Conservation (phyloP, 2,888 invertebrate genomes). For the Cyclophora albipunctata region DNA sequence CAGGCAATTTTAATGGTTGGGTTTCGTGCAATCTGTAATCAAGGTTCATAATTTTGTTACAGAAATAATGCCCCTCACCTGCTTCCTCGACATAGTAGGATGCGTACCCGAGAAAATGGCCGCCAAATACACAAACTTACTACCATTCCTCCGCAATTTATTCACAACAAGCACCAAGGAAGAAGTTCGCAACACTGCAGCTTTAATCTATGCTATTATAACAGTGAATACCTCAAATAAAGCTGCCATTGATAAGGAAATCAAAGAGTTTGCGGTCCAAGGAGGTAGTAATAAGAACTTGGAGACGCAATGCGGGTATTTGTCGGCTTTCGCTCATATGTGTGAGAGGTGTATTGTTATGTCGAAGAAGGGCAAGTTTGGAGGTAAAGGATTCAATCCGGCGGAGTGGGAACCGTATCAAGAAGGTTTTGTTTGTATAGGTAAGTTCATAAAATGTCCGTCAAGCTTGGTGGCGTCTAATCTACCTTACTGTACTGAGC, state of each 20-base stretch:
- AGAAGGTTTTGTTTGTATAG: conserved; percentile 74
- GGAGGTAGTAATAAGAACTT: conserved; percentile 74
- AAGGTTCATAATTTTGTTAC: conserved; percentile 12
- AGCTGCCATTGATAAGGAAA: conserved; percentile 60
- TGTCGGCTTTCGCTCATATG: conserved; percentile 81
- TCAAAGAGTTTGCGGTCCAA: conserved; percentile 70
- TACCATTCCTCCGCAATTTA: conserved; percentile 79
- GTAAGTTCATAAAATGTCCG: conserved; percentile 46
- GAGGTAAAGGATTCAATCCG: conserved; percentile 59
- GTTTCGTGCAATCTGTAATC: no score
- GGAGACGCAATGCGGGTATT: conserved; percentile 86
- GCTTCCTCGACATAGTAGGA: conserved; percentile 89
- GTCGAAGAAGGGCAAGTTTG: conserved; percentile 56
- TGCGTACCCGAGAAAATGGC: conserved; percentile 83
- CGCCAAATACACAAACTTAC: conserved; percentile 76
- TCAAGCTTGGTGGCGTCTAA: no score
- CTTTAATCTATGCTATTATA: conserved; percentile 84
- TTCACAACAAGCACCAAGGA: conserved; percentile 82
- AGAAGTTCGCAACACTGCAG: conserved; percentile 82
- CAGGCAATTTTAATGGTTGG: no score
- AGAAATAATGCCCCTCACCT: conserved; percentile 81
- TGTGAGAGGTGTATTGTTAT: conserved; percentile 79
- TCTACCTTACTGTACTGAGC: no score
- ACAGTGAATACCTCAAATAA: conserved; percentile 77
- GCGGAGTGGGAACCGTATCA: conserved; percentile 76